A percentile compares a stretch with the other conserved stretches of the same genome.
Conservation (phyloP, 2,888 invertebrate species). For the Diplolepis rosae region DNA sequence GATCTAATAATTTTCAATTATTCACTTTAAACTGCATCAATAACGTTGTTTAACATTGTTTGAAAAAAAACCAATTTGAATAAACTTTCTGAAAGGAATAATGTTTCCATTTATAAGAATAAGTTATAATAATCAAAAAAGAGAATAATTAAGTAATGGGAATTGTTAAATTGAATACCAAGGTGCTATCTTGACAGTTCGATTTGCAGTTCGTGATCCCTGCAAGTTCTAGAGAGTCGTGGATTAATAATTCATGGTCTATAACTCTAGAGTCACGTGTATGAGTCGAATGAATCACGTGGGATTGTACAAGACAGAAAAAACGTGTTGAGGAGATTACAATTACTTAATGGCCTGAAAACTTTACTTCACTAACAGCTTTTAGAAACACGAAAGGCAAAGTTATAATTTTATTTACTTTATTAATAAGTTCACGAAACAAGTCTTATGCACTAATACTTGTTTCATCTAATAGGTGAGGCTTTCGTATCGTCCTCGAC, state of each 20-base stretch:
- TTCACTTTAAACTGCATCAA: too few relatives aligned
- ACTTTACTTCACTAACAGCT: neutral
- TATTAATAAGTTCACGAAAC: too few relatives aligned
- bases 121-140: too few relatives aligned
- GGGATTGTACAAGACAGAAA: neutral
- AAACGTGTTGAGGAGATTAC: neutral
- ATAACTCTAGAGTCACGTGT: conserved; percentile 1
- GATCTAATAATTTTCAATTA: too few relatives aligned
- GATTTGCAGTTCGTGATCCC: neutral
- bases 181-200: neutral
- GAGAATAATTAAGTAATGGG: too few relatives aligned
- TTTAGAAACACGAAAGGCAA: neutral
- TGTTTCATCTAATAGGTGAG: too few relatives aligned
- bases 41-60: too few relatives aligned
- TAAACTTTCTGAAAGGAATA: too few relatives aligned
- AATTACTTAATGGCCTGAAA: neutral
- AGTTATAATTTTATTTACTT: neutral
- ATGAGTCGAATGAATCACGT: neutral
- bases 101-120: too few relatives aligned
- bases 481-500: too few relatives aligned
- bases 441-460: too few relatives aligned
- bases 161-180: neutral
- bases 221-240: neutral
- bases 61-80: too few relatives aligned
- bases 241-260: conserved; percentile 12